phyloP scores from a whole-genome alignment of 2,888 invertebrate species.

The Onthophagus sagittarius region DNA sequence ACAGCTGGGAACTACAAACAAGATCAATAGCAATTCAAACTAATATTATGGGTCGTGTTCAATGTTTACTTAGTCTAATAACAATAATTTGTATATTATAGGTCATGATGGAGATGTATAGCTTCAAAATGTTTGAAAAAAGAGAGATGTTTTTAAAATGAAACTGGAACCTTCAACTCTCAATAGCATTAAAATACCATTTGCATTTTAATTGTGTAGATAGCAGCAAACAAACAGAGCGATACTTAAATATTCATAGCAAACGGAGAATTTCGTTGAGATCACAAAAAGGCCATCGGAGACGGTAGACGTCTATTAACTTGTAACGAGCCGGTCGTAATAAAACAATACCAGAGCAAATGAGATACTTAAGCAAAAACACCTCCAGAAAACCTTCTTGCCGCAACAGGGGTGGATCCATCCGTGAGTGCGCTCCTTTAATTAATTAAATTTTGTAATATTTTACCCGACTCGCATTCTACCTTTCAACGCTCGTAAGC shows the following conservation, averaged over 20 bases:
- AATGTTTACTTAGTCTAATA: too few species aligned
- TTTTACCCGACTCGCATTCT: conserved; percentile 7
- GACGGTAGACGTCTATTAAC: not conserved
- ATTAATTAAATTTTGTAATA: conserved; percentile 13
- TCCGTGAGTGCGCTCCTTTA: not conserved
- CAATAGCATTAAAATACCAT: not conserved
- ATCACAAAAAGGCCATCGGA: not conserved
- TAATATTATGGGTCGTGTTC: too few species aligned
- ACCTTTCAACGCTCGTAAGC: conserved; percentile 3
- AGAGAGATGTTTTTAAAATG: not conserved
- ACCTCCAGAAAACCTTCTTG: not conserved
- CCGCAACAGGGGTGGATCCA: not conserved
- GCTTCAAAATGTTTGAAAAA: too few species aligned
- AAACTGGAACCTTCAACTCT: not conserved
- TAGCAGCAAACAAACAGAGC: not conserved
- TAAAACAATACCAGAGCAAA: not conserved
- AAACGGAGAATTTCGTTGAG: not conserved
- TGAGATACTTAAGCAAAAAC: not conserved
- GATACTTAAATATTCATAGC: not conserved
- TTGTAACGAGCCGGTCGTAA: not conserved
- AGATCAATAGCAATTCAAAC: too few species aligned
- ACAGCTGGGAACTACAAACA: too few species aligned
- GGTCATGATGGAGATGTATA: too few species aligned
- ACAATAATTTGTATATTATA: too few species aligned
- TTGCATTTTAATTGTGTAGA: not conserved